A percentile compares a stretch with the other conserved stretches of the same genome.
These are phyloP conservation scores for Pseudorectes ferrugineus DNA, from an alignment of 2,113 vertebrate genomes.

Conservation along the genomic window DNA sequence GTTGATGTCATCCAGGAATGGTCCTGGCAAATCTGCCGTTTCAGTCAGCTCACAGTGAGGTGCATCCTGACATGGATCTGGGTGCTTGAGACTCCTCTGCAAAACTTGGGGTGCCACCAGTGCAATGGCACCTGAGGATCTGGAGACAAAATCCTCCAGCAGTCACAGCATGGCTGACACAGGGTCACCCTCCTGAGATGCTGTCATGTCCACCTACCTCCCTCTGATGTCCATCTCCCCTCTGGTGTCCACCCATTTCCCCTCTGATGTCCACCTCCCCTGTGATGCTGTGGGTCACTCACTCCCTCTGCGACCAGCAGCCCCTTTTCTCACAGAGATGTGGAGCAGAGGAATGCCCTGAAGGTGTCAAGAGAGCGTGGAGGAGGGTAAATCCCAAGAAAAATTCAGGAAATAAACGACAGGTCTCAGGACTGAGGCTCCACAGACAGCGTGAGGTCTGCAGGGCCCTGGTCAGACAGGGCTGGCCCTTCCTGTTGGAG, in stretches of 20 bases:
- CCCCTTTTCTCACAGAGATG: not conserved
- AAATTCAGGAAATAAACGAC: not conserved
- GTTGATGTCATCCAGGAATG: not conserved
- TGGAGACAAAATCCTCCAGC: not conserved
- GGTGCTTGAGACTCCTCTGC: not conserved
- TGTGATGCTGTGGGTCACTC: not conserved
- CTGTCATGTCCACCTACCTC: too few relatives aligned
- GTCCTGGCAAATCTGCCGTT: not conserved
- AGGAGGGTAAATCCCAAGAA: not conserved
- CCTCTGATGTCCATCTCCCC: not conserved
- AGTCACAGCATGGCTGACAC: not conserved
- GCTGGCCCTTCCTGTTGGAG: accelerated
- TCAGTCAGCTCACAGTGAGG: not conserved
- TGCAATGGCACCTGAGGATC: accelerated
- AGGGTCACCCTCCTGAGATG: not conserved
- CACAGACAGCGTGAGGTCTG: accelerated
- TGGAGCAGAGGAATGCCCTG: not conserved
- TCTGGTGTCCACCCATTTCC: not conserved
- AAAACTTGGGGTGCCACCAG: not conserved
- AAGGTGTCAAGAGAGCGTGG: not conserved
- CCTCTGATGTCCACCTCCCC: not conserved
- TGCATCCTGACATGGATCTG: accelerated
- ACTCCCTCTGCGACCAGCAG: accelerated
- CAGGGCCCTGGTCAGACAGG: not conserved
- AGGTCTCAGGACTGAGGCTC: not conserved